Conservation (phyloP, 2,888 invertebrate species). For the Ophion obscuratus region DNA sequence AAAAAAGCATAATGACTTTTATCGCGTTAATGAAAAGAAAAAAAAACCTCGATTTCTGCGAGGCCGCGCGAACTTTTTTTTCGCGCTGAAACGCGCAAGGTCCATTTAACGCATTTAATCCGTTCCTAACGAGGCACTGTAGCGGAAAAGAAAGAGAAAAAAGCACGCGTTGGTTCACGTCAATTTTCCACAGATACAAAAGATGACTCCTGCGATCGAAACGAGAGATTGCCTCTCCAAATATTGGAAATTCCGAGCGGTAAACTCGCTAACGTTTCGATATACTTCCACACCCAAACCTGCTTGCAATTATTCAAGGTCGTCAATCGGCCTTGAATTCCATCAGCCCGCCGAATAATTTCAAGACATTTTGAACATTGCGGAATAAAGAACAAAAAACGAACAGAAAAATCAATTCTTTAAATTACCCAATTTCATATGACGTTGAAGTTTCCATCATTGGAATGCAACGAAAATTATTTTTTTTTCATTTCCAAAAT, state of each 20-base stretch:
- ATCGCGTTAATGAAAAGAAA: background rate
- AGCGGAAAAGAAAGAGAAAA: constrained; percentile 13
- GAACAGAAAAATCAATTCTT: no score
- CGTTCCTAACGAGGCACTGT: constrained; percentile 38
- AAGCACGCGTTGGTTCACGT: constrained; percentile 5
- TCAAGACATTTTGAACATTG: background rate
- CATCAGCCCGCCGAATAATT: background rate
- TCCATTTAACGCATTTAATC: constrained; percentile 39
- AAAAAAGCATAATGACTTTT: background rate
- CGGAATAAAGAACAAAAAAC: background rate
- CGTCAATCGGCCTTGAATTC: background rate
- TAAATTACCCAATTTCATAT: no score
- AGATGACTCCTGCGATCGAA: background rate
- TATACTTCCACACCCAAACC: background rate
- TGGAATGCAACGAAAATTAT: no score
- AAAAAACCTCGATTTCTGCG: background rate
- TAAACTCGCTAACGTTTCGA: background rate
- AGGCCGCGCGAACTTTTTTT: background rate
- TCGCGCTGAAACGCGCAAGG: constrained; percentile 25
- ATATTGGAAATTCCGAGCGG: background rate
- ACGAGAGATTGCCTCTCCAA: background rate
- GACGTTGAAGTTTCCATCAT: no score
- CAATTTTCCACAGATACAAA: constrained; percentile 26
- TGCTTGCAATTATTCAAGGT: background rate
- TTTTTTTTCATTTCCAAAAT: no score